Conservation (phyloP, 2,113 vertebrate species). For the Pavo muticus region DNA sequence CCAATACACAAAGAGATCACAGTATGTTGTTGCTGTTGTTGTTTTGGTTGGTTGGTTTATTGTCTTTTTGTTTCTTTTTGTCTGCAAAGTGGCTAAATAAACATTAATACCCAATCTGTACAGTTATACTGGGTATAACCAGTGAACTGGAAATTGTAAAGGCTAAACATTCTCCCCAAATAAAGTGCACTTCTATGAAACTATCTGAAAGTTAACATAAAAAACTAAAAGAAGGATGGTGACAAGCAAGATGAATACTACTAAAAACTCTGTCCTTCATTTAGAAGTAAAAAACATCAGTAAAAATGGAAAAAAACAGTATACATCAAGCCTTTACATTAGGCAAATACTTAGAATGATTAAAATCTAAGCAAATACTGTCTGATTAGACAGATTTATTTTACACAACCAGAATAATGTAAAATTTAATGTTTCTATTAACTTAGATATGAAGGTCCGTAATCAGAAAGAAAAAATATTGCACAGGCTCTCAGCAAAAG, state of each 20-base stretch:
- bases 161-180: not conserved
- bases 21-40: not conserved
- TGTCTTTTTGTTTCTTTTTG: not conserved
- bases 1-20: not conserved
- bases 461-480: not conserved
- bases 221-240: not conserved
- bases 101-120: not conserved
- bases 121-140: not conserved
- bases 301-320: not conserved
- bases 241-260: not conserved
- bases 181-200: not conserved
- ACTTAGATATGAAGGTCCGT: not conserved
- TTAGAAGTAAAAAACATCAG: not conserved
- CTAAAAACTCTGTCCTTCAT: not conserved
- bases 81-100: not conserved
- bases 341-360: not conserved
- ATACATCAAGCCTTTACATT: not conserved
- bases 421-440: not conserved
- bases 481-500: not conserved
- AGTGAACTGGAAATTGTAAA: not conserved
- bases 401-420: not conserved
- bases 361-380: not conserved
- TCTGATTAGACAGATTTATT: not conserved
- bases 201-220: not conserved
- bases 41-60: not conserved